These are phyloP conservation scores for Noctua fimbriata DNA, from an alignment of 2,888 invertebrate genomes.

Conservation along the genomic window DNA sequence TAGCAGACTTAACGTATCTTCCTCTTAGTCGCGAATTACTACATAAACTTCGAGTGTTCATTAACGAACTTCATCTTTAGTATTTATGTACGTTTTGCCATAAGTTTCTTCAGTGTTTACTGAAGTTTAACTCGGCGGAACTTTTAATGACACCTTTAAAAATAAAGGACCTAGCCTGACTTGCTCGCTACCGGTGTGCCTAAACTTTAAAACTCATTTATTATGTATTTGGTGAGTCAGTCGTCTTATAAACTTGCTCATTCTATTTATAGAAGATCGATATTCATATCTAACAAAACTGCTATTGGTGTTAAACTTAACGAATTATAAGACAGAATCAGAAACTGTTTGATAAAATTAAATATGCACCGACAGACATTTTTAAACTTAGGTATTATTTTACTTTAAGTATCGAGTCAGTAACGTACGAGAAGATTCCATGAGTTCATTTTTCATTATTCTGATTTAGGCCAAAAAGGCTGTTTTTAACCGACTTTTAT, in stretches of 20 bases:
- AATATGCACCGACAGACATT: not conserved
- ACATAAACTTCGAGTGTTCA: slow-evolving; percentile 1
- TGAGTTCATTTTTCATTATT: not conserved
- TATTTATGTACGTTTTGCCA: not conserved
- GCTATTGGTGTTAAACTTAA: not conserved
- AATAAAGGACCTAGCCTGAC: slow-evolving; percentile 20
- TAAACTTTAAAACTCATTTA: slow-evolving; percentile 45
- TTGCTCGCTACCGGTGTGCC: slow-evolving; percentile 5
- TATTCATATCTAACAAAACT: slow-evolving; percentile 1
- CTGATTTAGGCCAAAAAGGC: not conserved
- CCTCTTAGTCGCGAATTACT: slow-evolving; percentile 6
- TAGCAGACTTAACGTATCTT: slow-evolving; percentile 5
- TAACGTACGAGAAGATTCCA: not conserved
- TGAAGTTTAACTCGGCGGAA: slow-evolving; percentile 23
- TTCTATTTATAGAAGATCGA: slow-evolving; percentile 5
- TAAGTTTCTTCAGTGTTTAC: slow-evolving; percentile 12
- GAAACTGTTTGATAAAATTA: not conserved
- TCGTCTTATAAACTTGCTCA: slow-evolving; percentile 26
- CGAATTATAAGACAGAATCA: not conserved
- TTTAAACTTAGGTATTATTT: not conserved
- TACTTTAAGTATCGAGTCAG: not conserved
- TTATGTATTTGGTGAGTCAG: slow-evolving; percentile 36
- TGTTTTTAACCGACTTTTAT: not conserved
- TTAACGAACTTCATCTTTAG: slow-evolving; percentile 13
- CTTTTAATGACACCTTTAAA: slow-evolving; percentile 39